These are phyloP conservation scores for Otolemur crassicaudatus DNA, from an alignment of 2,797 vertebrate genomes.

Conservation along the genomic window DNA sequence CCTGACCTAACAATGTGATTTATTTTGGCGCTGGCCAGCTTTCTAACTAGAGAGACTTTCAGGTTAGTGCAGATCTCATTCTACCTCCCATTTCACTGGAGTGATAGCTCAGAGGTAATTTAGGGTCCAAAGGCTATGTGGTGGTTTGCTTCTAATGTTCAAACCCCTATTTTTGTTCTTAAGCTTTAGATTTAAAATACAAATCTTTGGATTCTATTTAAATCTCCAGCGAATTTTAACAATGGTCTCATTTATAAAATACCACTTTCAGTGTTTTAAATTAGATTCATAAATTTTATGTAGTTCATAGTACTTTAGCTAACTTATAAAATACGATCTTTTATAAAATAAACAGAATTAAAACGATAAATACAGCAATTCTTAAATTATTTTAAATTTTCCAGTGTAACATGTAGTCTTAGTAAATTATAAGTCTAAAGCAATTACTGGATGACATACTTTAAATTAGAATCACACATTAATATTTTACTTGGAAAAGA, in stretches of 20 bases:
- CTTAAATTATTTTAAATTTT: constrained; percentile 49
- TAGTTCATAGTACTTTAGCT: constrained; percentile 46
- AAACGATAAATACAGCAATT: constrained; percentile 64
- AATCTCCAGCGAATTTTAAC: constrained; percentile 14
- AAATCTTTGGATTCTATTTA: constrained; percentile 43
- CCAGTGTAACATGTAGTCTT: background rate
- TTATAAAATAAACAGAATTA: constrained; percentile 63
- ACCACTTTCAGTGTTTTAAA: constrained; percentile 19
- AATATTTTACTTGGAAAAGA: constrained; percentile 35
- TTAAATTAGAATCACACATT: constrained; percentile 61
- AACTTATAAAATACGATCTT: constrained; percentile 57
- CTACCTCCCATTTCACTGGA: background rate
- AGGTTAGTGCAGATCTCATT: background rate
- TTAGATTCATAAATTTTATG: constrained; percentile 63
- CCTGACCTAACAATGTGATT: background rate
- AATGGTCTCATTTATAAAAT: constrained; percentile 9
- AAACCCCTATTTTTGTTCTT: constrained; percentile 10
- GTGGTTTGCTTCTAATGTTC: background rate
- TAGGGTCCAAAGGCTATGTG: background rate
- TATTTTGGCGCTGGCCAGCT: background rate
- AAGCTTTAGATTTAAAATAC: background rate
- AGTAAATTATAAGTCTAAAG: constrained; percentile 45
- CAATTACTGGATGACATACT: constrained; percentile 37
- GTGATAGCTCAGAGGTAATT: background rate
- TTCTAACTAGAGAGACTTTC: background rate